A percentile compares a stretch with the other conserved stretches of the same genome.
phyloP scores from a whole-genome alignment of 2,797 vertebrate species.

The Gambelia wislizenii region DNA sequence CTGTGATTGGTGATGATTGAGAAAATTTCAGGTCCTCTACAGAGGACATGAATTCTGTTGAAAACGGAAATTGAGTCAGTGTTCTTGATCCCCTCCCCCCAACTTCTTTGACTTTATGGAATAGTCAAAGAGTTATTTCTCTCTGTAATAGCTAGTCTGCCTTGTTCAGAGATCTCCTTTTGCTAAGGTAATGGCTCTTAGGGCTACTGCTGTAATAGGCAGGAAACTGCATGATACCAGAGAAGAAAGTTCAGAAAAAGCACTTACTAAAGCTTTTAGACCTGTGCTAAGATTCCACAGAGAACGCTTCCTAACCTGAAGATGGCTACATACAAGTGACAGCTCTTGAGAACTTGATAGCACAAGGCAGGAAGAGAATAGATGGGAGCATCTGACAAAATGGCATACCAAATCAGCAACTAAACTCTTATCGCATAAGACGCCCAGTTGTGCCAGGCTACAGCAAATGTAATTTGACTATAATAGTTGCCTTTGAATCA shows the following conservation, averaged over 20 bases:
- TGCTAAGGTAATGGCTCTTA: conserved; percentile 13
- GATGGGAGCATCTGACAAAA: conserved; percentile 22
- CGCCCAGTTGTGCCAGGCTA: neutral
- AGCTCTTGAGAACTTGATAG: conserved; percentile 18
- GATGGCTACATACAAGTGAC: conserved; percentile 16
- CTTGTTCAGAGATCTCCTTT: conserved; percentile 22
- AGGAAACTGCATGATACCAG: conserved; percentile 22
- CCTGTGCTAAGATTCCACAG: neutral
- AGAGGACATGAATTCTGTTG: conserved; percentile 20
- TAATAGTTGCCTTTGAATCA: neutral
- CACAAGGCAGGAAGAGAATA: conserved; percentile 1
- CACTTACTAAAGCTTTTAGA: conserved; percentile 24
- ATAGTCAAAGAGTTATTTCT: conserved; percentile 10
- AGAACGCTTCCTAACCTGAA: neutral
- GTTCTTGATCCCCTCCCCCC: neutral
- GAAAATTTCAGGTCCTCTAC: neutral
- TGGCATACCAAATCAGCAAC: conserved; percentile 22
- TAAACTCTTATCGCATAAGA: fast-evolving
- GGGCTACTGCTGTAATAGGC: conserved; percentile 23
- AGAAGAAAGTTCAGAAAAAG: conserved; percentile 15
- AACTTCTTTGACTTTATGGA: neutral
- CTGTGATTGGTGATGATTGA: neutral
- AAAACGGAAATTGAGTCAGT: conserved; percentile 15
- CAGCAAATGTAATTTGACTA: neutral
- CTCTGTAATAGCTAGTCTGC: neutral